Evolutionary conservation across 2,888 invertebrate species (phyloP).

Genomic region (Dexiosoma caninum): DNA sequence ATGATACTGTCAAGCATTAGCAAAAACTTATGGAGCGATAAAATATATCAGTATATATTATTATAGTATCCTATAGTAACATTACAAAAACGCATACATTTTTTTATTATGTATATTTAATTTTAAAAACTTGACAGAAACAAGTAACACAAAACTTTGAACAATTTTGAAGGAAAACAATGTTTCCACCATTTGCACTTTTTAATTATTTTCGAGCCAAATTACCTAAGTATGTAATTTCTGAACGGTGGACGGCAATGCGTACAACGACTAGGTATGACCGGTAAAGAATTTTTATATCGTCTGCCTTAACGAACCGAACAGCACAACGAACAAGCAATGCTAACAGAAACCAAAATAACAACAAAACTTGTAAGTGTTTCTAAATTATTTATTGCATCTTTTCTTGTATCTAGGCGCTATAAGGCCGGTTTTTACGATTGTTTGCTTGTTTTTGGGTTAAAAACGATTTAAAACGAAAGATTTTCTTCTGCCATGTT

Average conservation of each 20-base stretch:
- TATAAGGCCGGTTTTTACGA: slow-evolving; percentile 41
- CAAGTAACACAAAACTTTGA: background rate
- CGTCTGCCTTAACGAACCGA: slow-evolving; percentile 38
- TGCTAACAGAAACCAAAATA: slow-evolving; percentile 24
- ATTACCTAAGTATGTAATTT: slow-evolving; percentile 26
- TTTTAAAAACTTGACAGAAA: background rate
- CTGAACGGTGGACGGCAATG: slow-evolving; percentile 36
- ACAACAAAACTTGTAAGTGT: slow-evolving; percentile 29
- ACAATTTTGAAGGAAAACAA: background rate
- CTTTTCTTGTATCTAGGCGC: slow-evolving; percentile 53
- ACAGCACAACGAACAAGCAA: slow-evolving; percentile 13
- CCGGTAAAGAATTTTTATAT: slow-evolving; percentile 55
- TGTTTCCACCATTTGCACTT: background rate
- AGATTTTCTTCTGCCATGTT: slow-evolving; percentile 9
- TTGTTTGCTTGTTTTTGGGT: slow-evolving; percentile 46
- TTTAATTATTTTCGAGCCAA: background rate
- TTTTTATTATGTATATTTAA: background rate
- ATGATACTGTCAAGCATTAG: background rate
- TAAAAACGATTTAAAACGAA: slow-evolving; percentile 39
- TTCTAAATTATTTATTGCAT: slow-evolving; percentile 39
- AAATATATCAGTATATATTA: background rate
- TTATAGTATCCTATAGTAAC: background rate
- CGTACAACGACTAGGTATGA: slow-evolving; percentile 25
- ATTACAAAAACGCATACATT: too few relatives aligned
- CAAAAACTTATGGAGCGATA: background rate